Percentiles rank a stretch among this genome's conserved stretches.
Evolutionary conservation across 1,140 invertebrate genomes (phyloP).

Genomic region (Drosophila teissieri): DNA sequence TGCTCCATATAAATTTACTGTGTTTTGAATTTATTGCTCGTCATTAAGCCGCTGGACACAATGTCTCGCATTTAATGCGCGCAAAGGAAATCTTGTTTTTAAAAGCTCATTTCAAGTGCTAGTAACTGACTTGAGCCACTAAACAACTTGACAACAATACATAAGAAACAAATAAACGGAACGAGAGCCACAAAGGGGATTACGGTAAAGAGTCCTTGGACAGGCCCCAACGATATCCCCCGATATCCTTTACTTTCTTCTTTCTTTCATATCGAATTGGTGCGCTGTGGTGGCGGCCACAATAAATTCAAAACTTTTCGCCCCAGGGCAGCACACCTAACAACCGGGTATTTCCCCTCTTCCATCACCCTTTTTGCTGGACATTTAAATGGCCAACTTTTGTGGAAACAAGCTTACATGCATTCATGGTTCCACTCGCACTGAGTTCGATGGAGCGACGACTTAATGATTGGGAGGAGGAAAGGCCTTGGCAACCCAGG

Average conservation of each 20-base stretch:
- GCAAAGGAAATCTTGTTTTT: constrained; percentile 5
- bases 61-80: constrained; percentile 2
- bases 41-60: constrained; percentile 18
- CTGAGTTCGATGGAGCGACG: constrained; percentile 9
- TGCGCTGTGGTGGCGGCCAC: constrained; percentile 38
- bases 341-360: background rate
- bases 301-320: constrained; percentile 76
- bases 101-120: constrained; percentile 29
- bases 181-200: constrained; percentile 30
- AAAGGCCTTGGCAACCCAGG: constrained; percentile 27
- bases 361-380: constrained; percentile 14
- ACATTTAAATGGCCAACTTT: constrained; percentile 56
- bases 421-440: constrained; percentile 20
- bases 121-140: constrained; percentile 29
- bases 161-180: constrained; percentile 44
- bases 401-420: constrained; percentile 53
- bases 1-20: constrained; percentile 45
- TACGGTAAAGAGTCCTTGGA: constrained; percentile 35
- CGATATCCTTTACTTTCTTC: constrained; percentile 18
- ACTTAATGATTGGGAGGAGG: constrained; percentile 46
- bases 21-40: constrained; percentile 39
- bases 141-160: constrained; percentile 49
- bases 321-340: constrained; percentile 25
- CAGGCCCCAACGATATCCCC: constrained; percentile 24
- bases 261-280: constrained; percentile 53